Base-by-base conservation (phyloP, 2,113 vertebrate species). In the Apteryx mantelli region DNA sequence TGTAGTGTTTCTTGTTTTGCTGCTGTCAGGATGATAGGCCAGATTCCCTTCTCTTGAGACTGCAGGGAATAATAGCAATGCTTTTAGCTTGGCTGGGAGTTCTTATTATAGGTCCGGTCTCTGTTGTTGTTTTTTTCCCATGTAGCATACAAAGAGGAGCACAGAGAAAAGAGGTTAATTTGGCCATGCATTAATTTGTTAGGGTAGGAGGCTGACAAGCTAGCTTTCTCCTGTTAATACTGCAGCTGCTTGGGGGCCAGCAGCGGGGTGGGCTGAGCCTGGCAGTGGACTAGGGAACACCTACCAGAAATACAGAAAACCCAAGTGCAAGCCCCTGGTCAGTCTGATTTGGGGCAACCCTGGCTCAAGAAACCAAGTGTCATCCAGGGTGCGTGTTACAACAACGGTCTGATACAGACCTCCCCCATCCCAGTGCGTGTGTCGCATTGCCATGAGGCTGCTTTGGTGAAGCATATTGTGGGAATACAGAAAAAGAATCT, bases 21-120 rank as follows among this genome's bases (percentile, higher is more conserved):
- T 68, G 85, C 50, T 93, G 48, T 88, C 82, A 75, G 52, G 66
- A 82, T 68, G 89, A 73, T 87, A 88, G 30, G 34, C 36, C 38
- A n/a, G 40, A 36, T 77, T 85, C 63, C 34, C 26, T 69, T 80
- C 44, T 88, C 69, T 78, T 91, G 40, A 87, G 81, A 56, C 34
- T 48, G 63, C 14, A 66, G 48, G 70, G 63, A 71, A 32, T 82
- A 89, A 69, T 25, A 70, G 48, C 17, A 11, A 7, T 61, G 38
- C 14, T 89, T 93, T 75, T 68, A 66, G 25, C 74, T 85, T 95
- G 70, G 44, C 63, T 91, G 7, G 14, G 48, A 87, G n/a, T 80
- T 48, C 30, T 38, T 82, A 1, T 10, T 68, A 2, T 83, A 64
- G 78, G 55, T 40, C 81, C 78, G 32, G 71, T 95, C 56, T 38